Evolutionary conservation across 2,797 vertebrate species (phyloP).

Genomic region (Labroides dimidiatus): DNA sequence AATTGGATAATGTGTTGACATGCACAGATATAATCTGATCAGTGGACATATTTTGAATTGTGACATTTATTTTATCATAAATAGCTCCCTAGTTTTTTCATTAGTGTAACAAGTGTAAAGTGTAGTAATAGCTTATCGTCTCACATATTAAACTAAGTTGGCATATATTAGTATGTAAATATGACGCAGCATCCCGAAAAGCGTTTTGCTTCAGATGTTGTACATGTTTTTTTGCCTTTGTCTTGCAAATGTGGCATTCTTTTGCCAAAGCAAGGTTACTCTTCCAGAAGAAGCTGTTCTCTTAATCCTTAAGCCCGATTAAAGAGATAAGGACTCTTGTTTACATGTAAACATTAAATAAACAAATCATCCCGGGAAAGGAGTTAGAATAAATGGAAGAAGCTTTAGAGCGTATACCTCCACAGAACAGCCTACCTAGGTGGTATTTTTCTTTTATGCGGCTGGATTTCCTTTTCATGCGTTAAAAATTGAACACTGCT

Average conservation of each 20-base stretch:
- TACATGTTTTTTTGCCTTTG: no score
- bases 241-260: not conserved
- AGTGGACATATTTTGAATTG: not conserved
- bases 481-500: not conserved
- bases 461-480: not conserved
- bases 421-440: not conserved
- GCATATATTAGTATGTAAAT: not conserved
- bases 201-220: not conserved
- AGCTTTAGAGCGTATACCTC: not conserved
- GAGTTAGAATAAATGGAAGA: not conserved
- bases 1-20: not conserved
- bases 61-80: not conserved
- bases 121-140: not conserved
- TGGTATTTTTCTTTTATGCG: slow-evolving; percentile 1
- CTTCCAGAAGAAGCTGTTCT: not conserved
- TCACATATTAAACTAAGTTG: not conserved
- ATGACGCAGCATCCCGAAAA: not conserved
- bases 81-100: not conserved
- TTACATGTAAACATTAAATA: slow-evolving; percentile 33
- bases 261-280: not conserved
- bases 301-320: not conserved
- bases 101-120: not conserved
- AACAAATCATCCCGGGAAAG: slow-evolving; percentile 3
- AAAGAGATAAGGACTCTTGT: slow-evolving; percentile 26
- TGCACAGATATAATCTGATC: not conserved